phyloP scores from a whole-genome alignment of 2,888 invertebrate genomes.

The Sminthurinus aureus region DNA sequence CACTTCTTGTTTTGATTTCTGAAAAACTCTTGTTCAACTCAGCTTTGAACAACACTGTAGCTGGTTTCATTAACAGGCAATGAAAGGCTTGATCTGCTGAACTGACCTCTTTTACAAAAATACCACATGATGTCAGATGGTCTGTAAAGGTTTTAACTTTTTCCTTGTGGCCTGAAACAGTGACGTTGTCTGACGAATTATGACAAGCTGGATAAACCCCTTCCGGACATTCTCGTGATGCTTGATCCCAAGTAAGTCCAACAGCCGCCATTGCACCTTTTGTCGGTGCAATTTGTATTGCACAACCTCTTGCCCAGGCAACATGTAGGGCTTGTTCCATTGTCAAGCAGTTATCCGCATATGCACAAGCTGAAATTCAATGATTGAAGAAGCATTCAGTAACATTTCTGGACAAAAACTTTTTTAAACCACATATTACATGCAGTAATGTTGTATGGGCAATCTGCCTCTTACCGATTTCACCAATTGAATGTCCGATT shows the following conservation, averaged over 20 bases:
- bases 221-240: slow-evolving; percentile 74
- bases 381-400: no score
- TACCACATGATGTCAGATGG: slow-evolving; percentile 73
- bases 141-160: slow-evolving; percentile 74
- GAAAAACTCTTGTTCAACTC: no score
- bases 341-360: slow-evolving; percentile 93
- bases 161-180: slow-evolving; percentile 85
- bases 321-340: slow-evolving; percentile 91
- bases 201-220: slow-evolving; percentile 90
- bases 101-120: slow-evolving; percentile 86
- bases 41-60: no score
- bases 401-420: no score
- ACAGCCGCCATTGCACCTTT: slow-evolving; percentile 89
- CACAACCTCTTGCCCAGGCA: slow-evolving; percentile 72
- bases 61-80: no score
- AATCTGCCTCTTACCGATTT: no score
- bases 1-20: no score
- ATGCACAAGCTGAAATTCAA: no score
- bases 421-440: no score
- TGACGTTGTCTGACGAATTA: slow-evolving; percentile 91
- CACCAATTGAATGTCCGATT: slow-evolving; percentile 93
- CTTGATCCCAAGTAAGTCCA: slow-evolving; percentile 82
- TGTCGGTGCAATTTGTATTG: slow-evolving; percentile 75
- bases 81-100: slow-evolving; percentile 93
- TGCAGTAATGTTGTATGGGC: no score